Evolutionary conservation across 2,113 vertebrate species (phyloP).

Genomic region (Furnarius figulus): DNA sequence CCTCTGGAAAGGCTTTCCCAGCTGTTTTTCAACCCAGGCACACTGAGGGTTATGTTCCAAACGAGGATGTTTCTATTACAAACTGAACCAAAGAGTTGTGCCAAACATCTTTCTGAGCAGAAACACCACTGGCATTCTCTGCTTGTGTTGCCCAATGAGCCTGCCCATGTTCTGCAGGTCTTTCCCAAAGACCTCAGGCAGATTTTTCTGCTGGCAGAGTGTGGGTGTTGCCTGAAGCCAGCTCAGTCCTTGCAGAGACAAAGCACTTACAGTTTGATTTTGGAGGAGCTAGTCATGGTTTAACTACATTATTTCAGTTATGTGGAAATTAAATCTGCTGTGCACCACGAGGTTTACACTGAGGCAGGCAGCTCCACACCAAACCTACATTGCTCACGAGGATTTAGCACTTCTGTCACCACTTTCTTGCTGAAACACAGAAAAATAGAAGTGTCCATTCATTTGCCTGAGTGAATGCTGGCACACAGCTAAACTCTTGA

Average conservation of each 20-base stretch:
- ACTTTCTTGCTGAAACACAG: not conserved
- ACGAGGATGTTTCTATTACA: not conserved
- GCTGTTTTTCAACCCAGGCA: no score
- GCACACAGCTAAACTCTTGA: not conserved
- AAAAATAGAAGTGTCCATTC: not conserved
- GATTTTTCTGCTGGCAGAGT: not conserved
- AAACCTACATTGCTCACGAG: not conserved
- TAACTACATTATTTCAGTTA: not conserved
- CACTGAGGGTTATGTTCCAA: not conserved
- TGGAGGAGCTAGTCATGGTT: not conserved
- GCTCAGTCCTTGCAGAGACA: fast-evolving
- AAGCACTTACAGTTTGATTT: not conserved
- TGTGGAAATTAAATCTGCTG: not conserved
- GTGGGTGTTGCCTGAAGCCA: fast-evolving
- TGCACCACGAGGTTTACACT: not conserved
- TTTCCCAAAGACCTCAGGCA: not conserved
- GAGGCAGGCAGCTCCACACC: not conserved
- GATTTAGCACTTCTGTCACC: not conserved
- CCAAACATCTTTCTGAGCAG: not conserved
- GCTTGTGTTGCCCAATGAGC: not conserved
- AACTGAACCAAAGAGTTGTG: not conserved
- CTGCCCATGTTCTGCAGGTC: not conserved
- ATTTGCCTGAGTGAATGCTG: not conserved
- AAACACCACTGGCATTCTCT: not conserved
- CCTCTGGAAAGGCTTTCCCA: not conserved